Base-by-base conservation (phyloP, 2,113 vertebrate genomes). In the Amblyornis subalaris region DNA sequence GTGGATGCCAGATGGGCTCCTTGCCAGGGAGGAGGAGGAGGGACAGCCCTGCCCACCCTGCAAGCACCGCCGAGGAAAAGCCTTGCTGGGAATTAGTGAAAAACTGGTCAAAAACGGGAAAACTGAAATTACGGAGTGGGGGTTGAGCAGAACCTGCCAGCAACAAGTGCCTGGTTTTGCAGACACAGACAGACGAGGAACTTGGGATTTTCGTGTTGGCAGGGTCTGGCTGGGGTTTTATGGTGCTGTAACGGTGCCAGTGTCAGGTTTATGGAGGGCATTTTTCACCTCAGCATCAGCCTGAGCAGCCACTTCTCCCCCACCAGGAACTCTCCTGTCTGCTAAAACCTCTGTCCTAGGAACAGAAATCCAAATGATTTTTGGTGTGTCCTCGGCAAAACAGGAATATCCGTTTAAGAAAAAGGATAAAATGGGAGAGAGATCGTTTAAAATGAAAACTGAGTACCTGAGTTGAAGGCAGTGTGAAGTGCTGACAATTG, bases 1-100 rank as follows among this genome's bases (percentile, higher is more conserved):
- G 45, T 95, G 96, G 90, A 33, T 90, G 93, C 95, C 95, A 96
- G 86, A 95, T 96, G 96, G 92, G 93, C 58, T 54, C 24, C 23
- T 61, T 71, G 91, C 92, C 94, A 94, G 60, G 42, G 84, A 94
- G 72, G 45, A 25, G 90, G 79, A 89, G 93, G 75, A 91, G 75
- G 85, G 78, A 88, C 64, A 93, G 50, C 72, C 88, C 71, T 29
- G 44, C 75, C 64, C 29, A 11, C 82, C 65, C 85, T 13, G 36
- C 51, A 54, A 91, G 18, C 0, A 1, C 45, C 0, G 7, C 48
- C 0, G 28, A 47, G 72, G 28, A 44, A 88, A 71, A 79, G 3
- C 33, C 36, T 31, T 48, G 14, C 77, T 42, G 50, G 61, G 29
- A 45, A 12, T 35, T 17, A 6, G 20, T 2, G 71, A 53, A 69